These are phyloP conservation scores for Cheirogaleus medius DNA, from an alignment of 2,113 vertebrate species.

Conservation along the genomic window DNA sequence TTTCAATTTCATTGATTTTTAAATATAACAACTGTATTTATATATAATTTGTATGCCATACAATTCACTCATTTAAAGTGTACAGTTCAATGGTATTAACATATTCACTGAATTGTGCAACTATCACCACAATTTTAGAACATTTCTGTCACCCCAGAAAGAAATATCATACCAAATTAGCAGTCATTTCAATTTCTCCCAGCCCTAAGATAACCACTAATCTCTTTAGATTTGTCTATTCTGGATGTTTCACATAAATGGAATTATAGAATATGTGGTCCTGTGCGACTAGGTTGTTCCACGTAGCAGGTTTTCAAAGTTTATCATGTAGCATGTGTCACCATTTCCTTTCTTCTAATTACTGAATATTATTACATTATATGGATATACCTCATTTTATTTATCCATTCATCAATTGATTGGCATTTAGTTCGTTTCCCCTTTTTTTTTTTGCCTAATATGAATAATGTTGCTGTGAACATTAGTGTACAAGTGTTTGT, in stretches of 20 bases:
- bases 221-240: neutral
- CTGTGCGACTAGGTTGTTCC: neutral
- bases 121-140: neutral
- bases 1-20: neutral
- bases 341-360: neutral
- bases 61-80: neutral
- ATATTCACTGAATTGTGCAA: neutral
- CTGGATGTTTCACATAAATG: neutral
- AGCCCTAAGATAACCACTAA: neutral
- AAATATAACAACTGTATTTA: neutral
- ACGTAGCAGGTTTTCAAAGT: neutral
- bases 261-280: neutral
- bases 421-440: neutral
- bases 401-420: neutral
- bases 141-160: neutral
- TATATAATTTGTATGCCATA: neutral
- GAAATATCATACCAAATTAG: neutral
- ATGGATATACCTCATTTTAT: neutral
- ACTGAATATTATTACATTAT: neutral
- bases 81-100: neutral
- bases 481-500: neutral
- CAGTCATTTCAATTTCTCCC: neutral
- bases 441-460: neutral
- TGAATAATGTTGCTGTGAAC: neutral
- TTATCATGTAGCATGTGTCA: neutral